phyloP scores from a whole-genome alignment of 2,113 vertebrate species.

The Syngnathoides biaculeatus region DNA sequence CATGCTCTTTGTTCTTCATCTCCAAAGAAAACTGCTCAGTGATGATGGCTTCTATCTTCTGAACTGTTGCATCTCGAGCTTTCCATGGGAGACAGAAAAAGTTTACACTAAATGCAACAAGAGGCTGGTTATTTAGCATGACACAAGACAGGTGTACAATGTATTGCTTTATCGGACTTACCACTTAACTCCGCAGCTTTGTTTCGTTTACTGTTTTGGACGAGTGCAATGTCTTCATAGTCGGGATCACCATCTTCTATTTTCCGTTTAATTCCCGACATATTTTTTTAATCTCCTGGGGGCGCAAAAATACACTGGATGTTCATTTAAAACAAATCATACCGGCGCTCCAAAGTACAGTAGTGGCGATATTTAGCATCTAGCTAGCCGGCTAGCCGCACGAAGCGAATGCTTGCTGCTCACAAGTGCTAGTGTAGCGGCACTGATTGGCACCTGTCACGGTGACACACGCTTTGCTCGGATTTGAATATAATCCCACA shows the following conservation, averaged over 20 bases:
- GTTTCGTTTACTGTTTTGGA: conserved; percentile 85
- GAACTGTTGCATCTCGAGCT: conserved; percentile 92
- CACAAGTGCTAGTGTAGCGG: conserved; percentile 10
- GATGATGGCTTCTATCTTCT: conserved; percentile 95
- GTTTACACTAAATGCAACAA: background rate
- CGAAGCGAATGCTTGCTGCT: conserved; percentile 10
- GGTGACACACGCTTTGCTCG: background rate
- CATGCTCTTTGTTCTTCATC: conserved; percentile 98
- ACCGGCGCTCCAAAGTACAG: background rate
- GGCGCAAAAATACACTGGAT: background rate
- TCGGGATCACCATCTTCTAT: conserved; percentile 91
- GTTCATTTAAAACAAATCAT: background rate
- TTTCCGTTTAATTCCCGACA: conserved; percentile 94
- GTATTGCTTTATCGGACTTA: conserved; percentile 50
- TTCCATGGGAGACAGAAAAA: background rate
- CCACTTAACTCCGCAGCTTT: conserved; percentile 87
- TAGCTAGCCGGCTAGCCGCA: conserved; percentile 31
- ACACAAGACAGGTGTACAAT: conserved; percentile 16
- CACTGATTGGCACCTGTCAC: conserved; percentile 9
- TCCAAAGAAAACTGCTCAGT: conserved; percentile 93
- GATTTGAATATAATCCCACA: background rate
- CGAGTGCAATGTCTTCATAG: conserved; percentile 86
- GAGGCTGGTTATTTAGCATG: background rate
- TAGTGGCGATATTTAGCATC: conserved; percentile 20
- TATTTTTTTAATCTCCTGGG: conserved; percentile 53